Evolutionary conservation across 2,113 vertebrate species (phyloP), one percentile per base, ranked within the genome.

Genomic region (Cyprichromis sp.): DNA sequence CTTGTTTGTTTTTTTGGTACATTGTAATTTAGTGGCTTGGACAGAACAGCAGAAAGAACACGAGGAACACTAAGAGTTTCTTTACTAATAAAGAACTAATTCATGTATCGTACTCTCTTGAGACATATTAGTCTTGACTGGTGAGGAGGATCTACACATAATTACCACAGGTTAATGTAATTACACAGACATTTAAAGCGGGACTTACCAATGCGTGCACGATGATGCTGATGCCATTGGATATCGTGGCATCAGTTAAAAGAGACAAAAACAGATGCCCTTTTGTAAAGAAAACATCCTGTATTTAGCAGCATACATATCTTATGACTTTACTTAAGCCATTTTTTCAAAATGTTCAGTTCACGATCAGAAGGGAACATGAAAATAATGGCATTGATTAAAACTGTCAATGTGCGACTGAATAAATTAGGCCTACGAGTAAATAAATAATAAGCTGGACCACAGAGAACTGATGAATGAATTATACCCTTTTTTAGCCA

Each of bases 381-480:
- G 66, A 54, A 86, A 88, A 80, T 86, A 71, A 85, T 88, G 57
- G 38, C 83, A 82, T 80, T 88, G 86, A 91, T 91, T 89, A 87
- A 86, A 88, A 59, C 40, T 38, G 89, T 59, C 86, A 86, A 29
- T 82, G 80, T 89, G 84, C 8, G 12, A 88, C 85, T 90, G 61
- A 91, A 92, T 91, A 89, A 93, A 92, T 90, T 59, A 88, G 68
- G 88, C 50, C 81, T 42, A 2, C 36, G 11, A 88, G 82, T 94
- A 89, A 94, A 94, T 94, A 85, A 94, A 89, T 91, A 9, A 95
- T 94, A 91, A 87, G 87, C 81, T 87, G 88, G 88, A 89, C 9
- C 78, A 85, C 83, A 82, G 89, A 61, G 80, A 81, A 83, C 89
- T 87, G 45, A 79, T 93, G 54, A 93, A 95, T 94, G 31, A 94